Conservation (phyloP, 1,140 invertebrate species). For the Sitobion miscanthi region DNA sequence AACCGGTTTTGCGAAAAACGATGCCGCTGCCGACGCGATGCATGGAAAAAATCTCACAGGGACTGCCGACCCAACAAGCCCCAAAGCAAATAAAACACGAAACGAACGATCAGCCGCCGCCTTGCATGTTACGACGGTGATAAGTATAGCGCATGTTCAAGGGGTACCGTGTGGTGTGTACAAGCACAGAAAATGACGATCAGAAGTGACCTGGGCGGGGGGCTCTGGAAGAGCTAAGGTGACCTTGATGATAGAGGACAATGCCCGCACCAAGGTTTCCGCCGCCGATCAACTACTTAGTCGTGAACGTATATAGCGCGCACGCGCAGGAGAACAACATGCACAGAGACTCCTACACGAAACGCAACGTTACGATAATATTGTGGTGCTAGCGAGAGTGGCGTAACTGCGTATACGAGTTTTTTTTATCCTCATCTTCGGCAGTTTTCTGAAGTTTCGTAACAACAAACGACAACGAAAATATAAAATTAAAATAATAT, state of each 20-base stretch:
- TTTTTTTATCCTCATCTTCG: background rate
- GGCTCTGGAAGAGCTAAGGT: conserved; percentile 24
- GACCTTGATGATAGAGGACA: conserved; percentile 55
- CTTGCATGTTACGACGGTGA: background rate
- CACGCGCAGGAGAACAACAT: background rate
- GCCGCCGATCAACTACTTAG: background rate
- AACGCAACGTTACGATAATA: background rate
- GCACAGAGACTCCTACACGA: conserved; percentile 11
- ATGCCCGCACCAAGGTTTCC: conserved; percentile 50
- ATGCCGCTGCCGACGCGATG: background rate
- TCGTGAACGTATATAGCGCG: background rate
- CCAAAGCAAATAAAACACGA: background rate
- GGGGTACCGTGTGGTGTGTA: background rate
- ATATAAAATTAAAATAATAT: background rate
- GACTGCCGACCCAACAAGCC: background rate
- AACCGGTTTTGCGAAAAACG: background rate
- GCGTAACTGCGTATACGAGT: background rate
- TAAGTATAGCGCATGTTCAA: background rate
- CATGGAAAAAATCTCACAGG: background rate
- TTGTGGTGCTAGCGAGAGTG: background rate
- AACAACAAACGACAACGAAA: background rate
- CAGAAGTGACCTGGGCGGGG: background rate
- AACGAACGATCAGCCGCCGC: background rate
- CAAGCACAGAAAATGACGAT: background rate
- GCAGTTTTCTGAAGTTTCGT: background rate